phyloP scores from a whole-genome alignment of 2,888 invertebrate species.

The Drosophila pseudotakahashii region DNA sequence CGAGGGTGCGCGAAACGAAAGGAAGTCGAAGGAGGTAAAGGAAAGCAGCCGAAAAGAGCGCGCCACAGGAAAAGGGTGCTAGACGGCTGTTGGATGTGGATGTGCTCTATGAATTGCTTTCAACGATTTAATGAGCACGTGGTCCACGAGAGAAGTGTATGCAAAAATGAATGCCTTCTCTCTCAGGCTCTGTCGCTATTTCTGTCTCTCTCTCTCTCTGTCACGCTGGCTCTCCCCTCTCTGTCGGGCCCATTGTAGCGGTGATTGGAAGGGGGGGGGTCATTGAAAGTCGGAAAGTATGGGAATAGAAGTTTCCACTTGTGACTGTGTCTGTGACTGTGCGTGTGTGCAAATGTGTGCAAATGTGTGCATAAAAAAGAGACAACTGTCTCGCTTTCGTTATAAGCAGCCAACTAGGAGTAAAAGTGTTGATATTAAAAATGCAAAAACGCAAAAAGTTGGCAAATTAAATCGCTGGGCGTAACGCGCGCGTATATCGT shows the following conservation, averaged over 20 bases:
- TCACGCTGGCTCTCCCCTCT: conserved; percentile 21
- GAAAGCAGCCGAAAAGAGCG: conserved; percentile 4
- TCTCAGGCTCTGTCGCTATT: conserved; percentile 1
- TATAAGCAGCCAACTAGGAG: conserved; percentile 55
- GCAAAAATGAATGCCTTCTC: conserved; percentile 38
- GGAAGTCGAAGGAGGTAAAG: conserved; percentile 3
- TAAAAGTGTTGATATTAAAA: conserved; percentile 76
- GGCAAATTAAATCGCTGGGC: conserved; percentile 66
- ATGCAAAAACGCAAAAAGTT: conserved; percentile 67
- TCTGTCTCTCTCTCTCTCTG: conserved; percentile 13
- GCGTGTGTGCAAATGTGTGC: conserved; percentile 27
- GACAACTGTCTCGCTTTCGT: conserved; percentile 66
- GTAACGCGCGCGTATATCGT: conserved; percentile 34
- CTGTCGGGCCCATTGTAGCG: conserved; percentile 5
- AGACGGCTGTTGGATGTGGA: conserved; percentile 32
- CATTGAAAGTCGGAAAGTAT: conserved; percentile 13
- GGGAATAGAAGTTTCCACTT: conserved; percentile 2
- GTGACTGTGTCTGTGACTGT: conserved; percentile 15
- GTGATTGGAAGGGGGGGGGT: not conserved
- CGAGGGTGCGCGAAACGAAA: conserved; percentile 32
- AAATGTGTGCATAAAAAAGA: conserved; percentile 57
- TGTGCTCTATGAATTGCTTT: conserved; percentile 46
- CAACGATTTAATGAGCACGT: conserved; percentile 67
- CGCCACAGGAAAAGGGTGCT: conserved; percentile 26
- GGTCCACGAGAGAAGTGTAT: conserved; percentile 64